phyloP scores from a whole-genome alignment of 1,140 invertebrate species.

The Drosophila takahashii region DNA sequence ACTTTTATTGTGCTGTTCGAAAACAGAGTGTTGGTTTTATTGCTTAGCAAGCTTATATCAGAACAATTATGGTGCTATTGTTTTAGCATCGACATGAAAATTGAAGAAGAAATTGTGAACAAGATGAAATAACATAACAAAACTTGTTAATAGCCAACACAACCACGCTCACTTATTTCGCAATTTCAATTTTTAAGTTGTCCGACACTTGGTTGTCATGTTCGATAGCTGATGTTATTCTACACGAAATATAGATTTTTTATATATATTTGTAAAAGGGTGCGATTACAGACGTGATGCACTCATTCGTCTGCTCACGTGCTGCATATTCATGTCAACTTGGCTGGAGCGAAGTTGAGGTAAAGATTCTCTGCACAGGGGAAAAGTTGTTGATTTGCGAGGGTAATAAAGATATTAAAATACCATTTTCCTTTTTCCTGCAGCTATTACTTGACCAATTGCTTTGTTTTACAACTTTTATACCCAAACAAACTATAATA shows the following conservation, averaged over 20 bases:
- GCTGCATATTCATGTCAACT: conserved; percentile 50
- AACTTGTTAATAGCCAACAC: conserved; percentile 22
- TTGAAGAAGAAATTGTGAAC: conserved; percentile 7
- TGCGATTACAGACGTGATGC: conserved; percentile 24
- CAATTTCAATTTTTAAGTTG: conserved; percentile 23
- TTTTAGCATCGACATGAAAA: conserved; percentile 4
- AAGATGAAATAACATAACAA: conserved; percentile 8
- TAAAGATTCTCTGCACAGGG: neutral
- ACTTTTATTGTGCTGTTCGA: neutral
- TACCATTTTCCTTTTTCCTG: too few species aligned
- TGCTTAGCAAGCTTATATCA: conserved; percentile 5
- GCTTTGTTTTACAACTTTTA: neutral
- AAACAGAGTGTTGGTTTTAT: conserved; percentile 1
- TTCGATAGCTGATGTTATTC: conserved; percentile 21
- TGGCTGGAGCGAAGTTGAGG: conserved; percentile 9
- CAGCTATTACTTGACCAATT: neutral
- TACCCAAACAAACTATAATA: too few species aligned
- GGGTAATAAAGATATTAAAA: neutral
- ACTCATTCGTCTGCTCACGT: conserved; percentile 37
- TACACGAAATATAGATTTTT: neutral
- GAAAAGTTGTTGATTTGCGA: neutral
- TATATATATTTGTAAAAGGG: conserved; percentile 6
- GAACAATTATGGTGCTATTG: conserved; percentile 8
- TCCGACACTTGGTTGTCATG: conserved; percentile 16
- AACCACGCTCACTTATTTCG: neutral